Base-by-base conservation (phyloP, 2,113 vertebrate species). In the Datnioides undecimradiatus region DNA sequence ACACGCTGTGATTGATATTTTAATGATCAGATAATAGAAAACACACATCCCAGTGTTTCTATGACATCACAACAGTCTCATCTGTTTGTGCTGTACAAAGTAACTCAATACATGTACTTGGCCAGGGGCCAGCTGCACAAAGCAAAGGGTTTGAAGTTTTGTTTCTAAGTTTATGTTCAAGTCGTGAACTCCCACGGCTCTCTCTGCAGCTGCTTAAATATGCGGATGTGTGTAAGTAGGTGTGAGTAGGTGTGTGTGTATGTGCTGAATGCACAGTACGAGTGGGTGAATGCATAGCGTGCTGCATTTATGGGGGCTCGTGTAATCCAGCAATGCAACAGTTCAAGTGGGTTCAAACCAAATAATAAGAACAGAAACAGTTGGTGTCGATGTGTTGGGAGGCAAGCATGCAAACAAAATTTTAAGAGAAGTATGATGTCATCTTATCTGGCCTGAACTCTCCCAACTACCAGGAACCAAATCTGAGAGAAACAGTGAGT, bases 11-110 rank as follows among this genome's bases (percentile, higher is more conserved):
- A 76, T 62, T 64, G 45, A 63, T 82, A 70, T 60, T 84, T 79
- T 76, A 81, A 87, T 64, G 73, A 83, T 76, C 73, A 21, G 40
- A 73, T 78, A 83, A 89, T 90, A 58, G 38, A 82, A 80, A 89
- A 80, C 85, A 83, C 41, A 74, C 12, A 72, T n/a, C 31, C 52
- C 41, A 43, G 58, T 74, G 82, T 82, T 88, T 62, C 78, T 76
- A 85, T 90, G 85, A 88, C 85, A 73, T 91, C 86, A 91, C 59
- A 78, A 51, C 87, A 40, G 52, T 45, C 65, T 78, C 64, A 63
- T 84, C 23, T 84, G 81, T 85, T 43, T 27, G 49, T 75, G 73
- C 73, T 70, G 76, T 38, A 59, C 60, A 80, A 52, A 76, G 76
- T 72, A 88, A 90, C 84, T 48, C 36, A 76, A 83, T 90, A 76